Percentiles rank a stretch among this genome's conserved stretches.
These are phyloP conservation scores for Pinctada fucata DNA, from an alignment of 2,888 invertebrate species.

Conservation along the genomic window DNA sequence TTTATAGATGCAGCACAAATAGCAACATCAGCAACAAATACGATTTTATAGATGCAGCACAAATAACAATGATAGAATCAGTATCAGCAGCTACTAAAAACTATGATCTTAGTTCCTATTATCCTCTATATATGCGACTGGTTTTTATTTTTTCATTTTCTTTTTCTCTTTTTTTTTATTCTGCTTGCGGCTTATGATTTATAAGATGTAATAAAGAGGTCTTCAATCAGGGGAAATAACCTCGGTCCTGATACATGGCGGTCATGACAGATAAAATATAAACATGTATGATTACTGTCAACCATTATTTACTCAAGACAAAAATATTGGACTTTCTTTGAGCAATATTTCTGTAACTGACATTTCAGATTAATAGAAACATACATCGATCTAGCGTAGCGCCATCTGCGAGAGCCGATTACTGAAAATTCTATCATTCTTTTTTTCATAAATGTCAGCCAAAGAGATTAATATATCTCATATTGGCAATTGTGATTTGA, in stretches of 20 bases:
- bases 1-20: too few species aligned
- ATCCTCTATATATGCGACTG: too few species aligned
- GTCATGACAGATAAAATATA: conserved; percentile 9
- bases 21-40: too few species aligned
- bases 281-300: conserved; percentile 2
- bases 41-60: too few species aligned
- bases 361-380: conserved; percentile 27
- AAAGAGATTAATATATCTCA: conserved; percentile 28
- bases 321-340: neutral
- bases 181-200: too few species aligned
- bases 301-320: neutral
- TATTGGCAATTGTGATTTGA: conserved; percentile 32
- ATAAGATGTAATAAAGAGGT: too few species aligned
- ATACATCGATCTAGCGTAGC: conserved; percentile 18
- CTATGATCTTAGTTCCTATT: too few species aligned
- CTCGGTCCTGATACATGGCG: neutral
- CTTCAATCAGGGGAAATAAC: neutral
- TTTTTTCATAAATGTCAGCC: conserved; percentile 32
- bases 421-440: conserved; percentile 35
- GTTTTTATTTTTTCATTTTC: too few species aligned
- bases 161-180: too few species aligned
- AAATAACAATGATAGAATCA: too few species aligned
- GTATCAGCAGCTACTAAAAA: too few species aligned
- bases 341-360: neutral
- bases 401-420: conserved; percentile 23